Conservation (phyloP, 2,797 vertebrate genomes). For the Sebastes aleutianus region DNA sequence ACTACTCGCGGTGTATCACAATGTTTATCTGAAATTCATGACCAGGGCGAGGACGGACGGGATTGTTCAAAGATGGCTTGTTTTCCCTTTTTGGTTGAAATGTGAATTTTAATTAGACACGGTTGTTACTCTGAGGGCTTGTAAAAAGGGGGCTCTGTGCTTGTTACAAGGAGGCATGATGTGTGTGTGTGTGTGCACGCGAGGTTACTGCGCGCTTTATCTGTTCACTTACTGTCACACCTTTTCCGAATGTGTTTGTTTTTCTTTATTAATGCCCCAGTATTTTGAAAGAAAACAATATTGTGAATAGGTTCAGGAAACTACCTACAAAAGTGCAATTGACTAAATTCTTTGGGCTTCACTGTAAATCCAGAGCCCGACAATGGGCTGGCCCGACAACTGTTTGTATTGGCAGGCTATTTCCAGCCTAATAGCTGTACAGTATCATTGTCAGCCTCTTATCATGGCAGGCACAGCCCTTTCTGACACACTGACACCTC, state of each 20-base stretch:
- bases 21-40: constrained; percentile 78
- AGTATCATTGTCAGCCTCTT: constrained; percentile 93
- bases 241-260: constrained; percentile 66
- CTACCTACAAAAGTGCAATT: constrained; percentile 62
- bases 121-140: constrained; percentile 74
- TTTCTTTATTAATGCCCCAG: constrained; percentile 68
- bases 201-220: constrained; percentile 49
- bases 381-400: constrained; percentile 72
- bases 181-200: constrained; percentile 33
- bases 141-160: constrained; percentile 71
- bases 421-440: constrained; percentile 94
- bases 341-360: constrained; percentile 67
- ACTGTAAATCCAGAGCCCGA: constrained; percentile 72
- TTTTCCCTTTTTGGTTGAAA: constrained; percentile 75
- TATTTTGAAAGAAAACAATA: constrained; percentile 70
- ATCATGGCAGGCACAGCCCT: constrained; percentile 90
- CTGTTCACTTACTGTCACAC: constrained; percentile 69
- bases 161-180: constrained; percentile 65
- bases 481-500: constrained; percentile 90
- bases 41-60: constrained; percentile 67
- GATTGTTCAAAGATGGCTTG: constrained; percentile 75
- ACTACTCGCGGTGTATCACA: constrained; percentile 61
- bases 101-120: constrained; percentile 82
- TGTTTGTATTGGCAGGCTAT: constrained; percentile 94
- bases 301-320: constrained; percentile 69